Evolutionary conservation across 2,888 invertebrate genomes (phyloP).

Genomic region (Cactoblastis cactorum): DNA sequence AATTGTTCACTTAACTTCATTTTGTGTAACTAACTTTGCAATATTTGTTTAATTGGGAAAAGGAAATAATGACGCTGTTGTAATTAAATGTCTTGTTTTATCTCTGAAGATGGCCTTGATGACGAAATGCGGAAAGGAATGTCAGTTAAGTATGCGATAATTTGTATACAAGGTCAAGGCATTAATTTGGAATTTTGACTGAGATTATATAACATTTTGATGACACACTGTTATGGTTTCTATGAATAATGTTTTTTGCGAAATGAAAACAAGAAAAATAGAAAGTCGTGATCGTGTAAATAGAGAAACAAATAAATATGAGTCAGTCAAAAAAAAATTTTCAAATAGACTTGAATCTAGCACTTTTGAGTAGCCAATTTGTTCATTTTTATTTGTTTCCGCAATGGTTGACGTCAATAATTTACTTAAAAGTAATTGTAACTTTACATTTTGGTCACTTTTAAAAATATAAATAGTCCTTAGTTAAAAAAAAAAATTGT

Average conservation of each 20-base stretch:
- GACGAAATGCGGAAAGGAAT: slow-evolving; percentile 11
- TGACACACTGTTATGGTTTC: not conserved
- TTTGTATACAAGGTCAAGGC: slow-evolving; percentile 1
- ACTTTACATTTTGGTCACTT: too few relatives aligned
- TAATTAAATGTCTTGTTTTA: slow-evolving; percentile 6
- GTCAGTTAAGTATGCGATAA: not conserved
- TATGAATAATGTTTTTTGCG: not conserved
- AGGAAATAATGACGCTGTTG: slow-evolving; percentile 15
- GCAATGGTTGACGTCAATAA: too few relatives aligned
- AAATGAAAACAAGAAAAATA: too few relatives aligned
- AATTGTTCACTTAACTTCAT: slow-evolving; percentile 24
- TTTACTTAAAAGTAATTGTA: too few relatives aligned
- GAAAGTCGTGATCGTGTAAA: too few relatives aligned
- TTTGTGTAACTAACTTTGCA: slow-evolving; percentile 15
- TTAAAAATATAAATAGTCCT: too few relatives aligned
- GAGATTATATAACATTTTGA: not conserved
- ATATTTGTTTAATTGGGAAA: slow-evolving; percentile 14
- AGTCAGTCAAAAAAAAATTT: too few relatives aligned
- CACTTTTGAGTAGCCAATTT: too few relatives aligned
- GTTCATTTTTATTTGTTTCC: too few relatives aligned
- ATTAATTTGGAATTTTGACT: not conserved
- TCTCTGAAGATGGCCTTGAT: not conserved
- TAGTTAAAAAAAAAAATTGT: too few relatives aligned
- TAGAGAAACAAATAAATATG: too few relatives aligned
- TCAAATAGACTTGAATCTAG: too few relatives aligned